A percentile compares a stretch with the other conserved stretches of the same genome.
phyloP scores from a whole-genome alignment of 2,888 invertebrate genomes.

The Dorcus hopei region DNA sequence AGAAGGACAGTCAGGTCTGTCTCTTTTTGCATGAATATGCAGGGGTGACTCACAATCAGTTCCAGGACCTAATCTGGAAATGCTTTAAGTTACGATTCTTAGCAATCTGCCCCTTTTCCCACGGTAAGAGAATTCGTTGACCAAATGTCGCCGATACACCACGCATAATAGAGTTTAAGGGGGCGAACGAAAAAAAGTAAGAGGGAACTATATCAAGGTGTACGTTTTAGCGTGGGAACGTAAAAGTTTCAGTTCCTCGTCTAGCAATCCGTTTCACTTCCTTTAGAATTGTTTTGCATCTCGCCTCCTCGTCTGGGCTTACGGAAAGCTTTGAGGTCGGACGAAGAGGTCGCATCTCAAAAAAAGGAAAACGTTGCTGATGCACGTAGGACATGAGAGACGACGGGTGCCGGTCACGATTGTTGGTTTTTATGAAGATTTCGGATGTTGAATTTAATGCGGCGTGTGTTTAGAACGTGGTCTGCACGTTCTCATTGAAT shows the following conservation, averaged over 20 bases:
- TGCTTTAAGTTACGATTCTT: conserved; percentile 5
- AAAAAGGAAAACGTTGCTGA: not conserved
- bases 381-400: not conserved
- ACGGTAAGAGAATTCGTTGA: conserved; percentile 12
- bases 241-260: conserved; percentile 10
- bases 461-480: conserved; percentile 1
- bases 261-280: conserved; percentile 1
- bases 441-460: conserved; percentile 1
- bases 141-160: conserved; percentile 18
- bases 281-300: conserved; percentile 6
- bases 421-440: conserved; percentile 7
- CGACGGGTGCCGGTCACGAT: conserved; percentile 9
- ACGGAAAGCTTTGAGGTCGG: not conserved
- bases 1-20: not conserved
- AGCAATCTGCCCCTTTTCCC: conserved; percentile 10
- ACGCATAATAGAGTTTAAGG: conserved; percentile 3
- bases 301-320: conserved; percentile 1
- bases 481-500: conserved; percentile 3
- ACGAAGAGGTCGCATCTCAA: not conserved
- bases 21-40: not conserved
- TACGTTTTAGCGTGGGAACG: conserved; percentile 25
- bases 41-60: conserved; percentile 7
- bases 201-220: conserved; percentile 27
- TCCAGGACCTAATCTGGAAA: not conserved
- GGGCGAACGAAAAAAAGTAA: conserved; percentile 15